These are phyloP conservation scores for Streptopelia turtur DNA, from an alignment of 2,797 vertebrate genomes.

Conservation along the genomic window DNA sequence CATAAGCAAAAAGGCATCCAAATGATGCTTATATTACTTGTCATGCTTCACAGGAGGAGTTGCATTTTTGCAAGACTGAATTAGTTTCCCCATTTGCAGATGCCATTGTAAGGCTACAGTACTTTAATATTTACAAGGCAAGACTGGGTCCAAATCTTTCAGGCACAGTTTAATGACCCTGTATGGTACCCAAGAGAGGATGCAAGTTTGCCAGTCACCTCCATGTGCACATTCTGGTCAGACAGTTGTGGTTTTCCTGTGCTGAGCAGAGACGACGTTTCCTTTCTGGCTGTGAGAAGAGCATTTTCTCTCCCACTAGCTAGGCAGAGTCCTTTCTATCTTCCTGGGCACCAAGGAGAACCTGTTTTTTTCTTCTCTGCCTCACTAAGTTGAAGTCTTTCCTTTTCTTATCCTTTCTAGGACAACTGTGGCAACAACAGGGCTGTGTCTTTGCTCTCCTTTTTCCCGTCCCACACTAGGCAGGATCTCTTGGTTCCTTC, in stretches of 20 bases:
- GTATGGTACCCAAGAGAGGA: background rate
- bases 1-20: background rate
- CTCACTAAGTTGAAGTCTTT: background rate
- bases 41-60: background rate
- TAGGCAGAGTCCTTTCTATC: background rate
- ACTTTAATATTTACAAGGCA: background rate
- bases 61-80: background rate
- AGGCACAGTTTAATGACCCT: background rate
- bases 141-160: background rate
- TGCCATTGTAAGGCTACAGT: background rate
- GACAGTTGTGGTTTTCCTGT: background rate
- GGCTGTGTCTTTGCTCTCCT: background rate
- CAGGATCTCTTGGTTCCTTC: background rate
- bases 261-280: background rate
- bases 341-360: background rate
- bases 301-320: background rate
- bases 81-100: background rate
- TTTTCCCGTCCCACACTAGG: background rate
- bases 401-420: background rate
- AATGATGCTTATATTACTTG: background rate
- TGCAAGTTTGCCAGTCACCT: background rate
- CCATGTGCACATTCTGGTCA: fast-evolving
- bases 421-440: background rate
- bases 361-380: background rate
- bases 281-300: background rate